A percentile compares a stretch with the other conserved stretches of the same genome.
Evolutionary conservation across 2,797 vertebrate species (phyloP).

Genomic region (Rachycentron canadum): DNA sequence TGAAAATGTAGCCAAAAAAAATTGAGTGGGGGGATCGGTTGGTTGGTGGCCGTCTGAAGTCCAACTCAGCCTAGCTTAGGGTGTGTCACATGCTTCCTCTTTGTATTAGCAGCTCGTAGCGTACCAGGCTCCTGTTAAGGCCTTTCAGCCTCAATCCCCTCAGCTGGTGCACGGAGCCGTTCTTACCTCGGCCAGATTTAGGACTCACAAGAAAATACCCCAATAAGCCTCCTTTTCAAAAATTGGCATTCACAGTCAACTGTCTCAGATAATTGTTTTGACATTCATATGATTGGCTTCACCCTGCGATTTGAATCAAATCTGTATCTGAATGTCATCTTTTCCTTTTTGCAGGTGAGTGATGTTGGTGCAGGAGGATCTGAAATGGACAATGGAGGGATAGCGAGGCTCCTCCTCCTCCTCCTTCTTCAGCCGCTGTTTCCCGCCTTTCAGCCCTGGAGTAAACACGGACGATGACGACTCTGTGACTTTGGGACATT

Average conservation of each 20-base stretch:
- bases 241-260: constrained; percentile 26
- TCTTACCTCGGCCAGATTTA: constrained; percentile 46
- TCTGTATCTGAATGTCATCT: constrained; percentile 45
- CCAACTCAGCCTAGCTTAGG: constrained; percentile 80
- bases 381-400: background rate
- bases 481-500: constrained; percentile 14
- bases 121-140: constrained; percentile 82
- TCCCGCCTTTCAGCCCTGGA: constrained; percentile 15
- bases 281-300: constrained; percentile 49
- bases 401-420: constrained; percentile 8
- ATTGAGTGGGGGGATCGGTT: background rate
- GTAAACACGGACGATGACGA: constrained; percentile 1
- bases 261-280: constrained; percentile 58
- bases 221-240: constrained; percentile 24
- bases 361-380: constrained; percentile 3
- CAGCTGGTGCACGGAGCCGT: constrained; percentile 52
- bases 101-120: constrained; percentile 82
- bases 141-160: constrained; percentile 80
- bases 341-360: constrained; percentile 54
- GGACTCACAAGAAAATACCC: constrained; percentile 41
- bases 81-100: constrained; percentile 92
- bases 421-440: background rate
- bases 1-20: constrained; percentile 54
- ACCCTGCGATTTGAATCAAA: constrained; percentile 27
- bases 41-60: constrained; percentile 66